Evolutionary conservation across 2,888 invertebrate genomes (phyloP), one percentile per base, ranked within the genome.

Genomic region (Oscheius onirici): DNA sequence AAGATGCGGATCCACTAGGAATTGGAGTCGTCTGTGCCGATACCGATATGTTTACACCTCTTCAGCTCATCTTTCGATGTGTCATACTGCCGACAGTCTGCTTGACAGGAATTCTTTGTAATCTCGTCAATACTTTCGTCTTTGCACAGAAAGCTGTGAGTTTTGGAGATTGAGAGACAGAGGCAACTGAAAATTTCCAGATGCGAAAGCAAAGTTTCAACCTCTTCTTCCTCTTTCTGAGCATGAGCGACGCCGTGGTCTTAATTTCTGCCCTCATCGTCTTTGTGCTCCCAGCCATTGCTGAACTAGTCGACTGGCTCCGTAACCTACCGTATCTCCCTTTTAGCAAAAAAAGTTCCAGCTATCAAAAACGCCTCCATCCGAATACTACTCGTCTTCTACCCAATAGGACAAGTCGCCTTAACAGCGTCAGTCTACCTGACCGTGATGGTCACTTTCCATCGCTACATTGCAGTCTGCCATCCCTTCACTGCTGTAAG

Each of bases 171-270:
- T 55, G 10, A 11, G 11, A 20, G 6, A 24, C 11, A 55, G n/a
- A n/a, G n/a, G n/a, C n/a, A n/a, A n/a, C n/a, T n/a, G n/a, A 17
- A 20, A 55, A 11, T 20, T 69, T 79, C 41, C 73, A 83, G 84
- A 84, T 84, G 84, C 77, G 84, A 10, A 73, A 65, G 55, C 83
- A 83, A 49, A 78, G 80, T 11, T 82, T 84, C 15, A 84, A 84
- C 61, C 80, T 79, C 80, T 84, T 84, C 72, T 79, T 84, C 55
- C 66, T 82, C 6, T 75, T 75, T 1, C 72, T 84, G 2, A 75
- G 82, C 20, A 67, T 82, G 41, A 77, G 77, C 10, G 84, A 84
- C 70, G 60, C 82, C 5, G 68, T 74, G 26, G 82, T 83, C 26
- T 74, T 84, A 3, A 61, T 83, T 69, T 75, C 81, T 8, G 82